Percentiles rank a stretch among this genome's conserved stretches.
These are phyloP conservation scores for Amphimedon queenslandica DNA, from an alignment of 37 sponge, comb jelly and placozoan species.

Conservation along the genomic window DNA sequence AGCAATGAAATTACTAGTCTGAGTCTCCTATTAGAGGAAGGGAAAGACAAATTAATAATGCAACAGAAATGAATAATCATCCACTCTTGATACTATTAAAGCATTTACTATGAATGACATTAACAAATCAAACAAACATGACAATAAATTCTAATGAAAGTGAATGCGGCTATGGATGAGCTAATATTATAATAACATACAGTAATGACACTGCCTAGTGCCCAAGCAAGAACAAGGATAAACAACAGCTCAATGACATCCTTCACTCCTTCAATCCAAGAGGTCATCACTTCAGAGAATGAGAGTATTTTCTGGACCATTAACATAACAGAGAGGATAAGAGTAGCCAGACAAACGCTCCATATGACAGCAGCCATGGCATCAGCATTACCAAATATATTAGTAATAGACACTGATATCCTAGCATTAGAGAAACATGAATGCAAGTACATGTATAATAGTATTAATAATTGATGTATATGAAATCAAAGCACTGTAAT, in stretches of 20 bases:
- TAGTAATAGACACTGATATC: constrained; percentile 9
- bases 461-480: no score
- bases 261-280: constrained; percentile 56
- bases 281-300: constrained; percentile 32
- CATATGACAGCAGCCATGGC: constrained; percentile 35
- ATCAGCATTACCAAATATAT: constrained; percentile 28
- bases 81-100: no score
- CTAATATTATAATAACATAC: constrained; percentile 4
- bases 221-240: constrained; percentile 54
- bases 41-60: no score
- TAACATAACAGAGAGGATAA: constrained; percentile 16
- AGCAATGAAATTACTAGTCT: constrained; percentile 16
- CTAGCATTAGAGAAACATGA: neutral
- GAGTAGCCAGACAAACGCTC: constrained; percentile 20
- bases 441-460: no score
- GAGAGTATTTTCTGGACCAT: constrained; percentile 27
- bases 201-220: constrained; percentile 44
- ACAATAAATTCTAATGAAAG: no score
- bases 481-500: no score
- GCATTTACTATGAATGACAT: no score
- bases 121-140: no score
- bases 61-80: no score
- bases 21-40: constrained; percentile 8
- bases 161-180: neutral
- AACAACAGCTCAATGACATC: constrained; percentile 53